Evolutionary conservation across 2,888 invertebrate genomes (phyloP).

Genomic region (Tenodera sinensis): DNA sequence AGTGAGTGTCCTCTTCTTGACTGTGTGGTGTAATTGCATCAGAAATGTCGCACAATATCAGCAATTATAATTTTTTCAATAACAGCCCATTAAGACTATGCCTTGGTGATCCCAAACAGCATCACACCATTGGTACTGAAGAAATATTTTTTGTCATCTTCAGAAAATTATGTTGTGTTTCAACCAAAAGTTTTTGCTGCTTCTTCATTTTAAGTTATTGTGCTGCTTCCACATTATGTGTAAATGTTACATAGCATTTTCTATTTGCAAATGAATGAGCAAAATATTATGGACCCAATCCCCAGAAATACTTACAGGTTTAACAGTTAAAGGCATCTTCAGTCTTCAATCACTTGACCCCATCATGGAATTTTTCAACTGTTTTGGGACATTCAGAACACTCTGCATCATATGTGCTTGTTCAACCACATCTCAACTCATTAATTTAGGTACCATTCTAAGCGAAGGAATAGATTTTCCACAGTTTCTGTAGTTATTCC

Average conservation of each 20-base stretch:
- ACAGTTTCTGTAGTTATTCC: not conserved
- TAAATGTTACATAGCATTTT: not conserved
- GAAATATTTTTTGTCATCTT: not conserved
- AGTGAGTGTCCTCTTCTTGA: not conserved
- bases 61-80: not conserved
- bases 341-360: not conserved
- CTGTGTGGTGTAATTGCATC: not conserved
- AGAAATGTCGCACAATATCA: not conserved
- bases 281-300: not conserved
- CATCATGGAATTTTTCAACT: not conserved
- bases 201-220: not conserved
- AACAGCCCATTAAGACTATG: not conserved
- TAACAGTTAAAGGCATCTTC: too few relatives aligned
- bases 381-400: not conserved
- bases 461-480: not conserved
- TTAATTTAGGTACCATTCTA: not conserved
- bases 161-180: not conserved
- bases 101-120: not conserved
- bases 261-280: not conserved
- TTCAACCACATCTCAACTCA: not conserved
- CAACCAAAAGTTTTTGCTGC: not conserved
- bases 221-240: not conserved
- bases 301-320: not conserved
- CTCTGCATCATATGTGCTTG: not conserved
- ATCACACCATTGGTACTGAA: not conserved